Evolutionary conservation across 2,113 vertebrate genomes (phyloP), one percentile per base, ranked within the genome.

Genomic region (Myotis yumanensis): DNA sequence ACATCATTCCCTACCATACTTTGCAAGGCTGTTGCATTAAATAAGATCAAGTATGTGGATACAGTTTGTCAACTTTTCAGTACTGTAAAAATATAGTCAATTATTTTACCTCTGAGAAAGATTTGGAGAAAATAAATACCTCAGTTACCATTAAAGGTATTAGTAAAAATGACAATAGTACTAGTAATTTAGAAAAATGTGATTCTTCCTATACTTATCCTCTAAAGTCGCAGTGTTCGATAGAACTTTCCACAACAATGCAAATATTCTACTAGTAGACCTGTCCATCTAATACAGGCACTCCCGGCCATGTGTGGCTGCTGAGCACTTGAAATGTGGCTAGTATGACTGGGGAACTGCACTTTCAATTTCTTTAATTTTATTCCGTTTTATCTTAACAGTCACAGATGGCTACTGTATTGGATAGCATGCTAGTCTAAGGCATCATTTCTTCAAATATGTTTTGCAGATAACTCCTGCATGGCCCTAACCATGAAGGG

Each of bases 101-200:
- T 73, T 54, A 57, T 94, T 83, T 90, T 54, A 86, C 32, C 51
- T 95, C 66, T 72, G 80, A 95, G 84, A 87, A 93, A 84, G n/a
- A 80, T 10, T 43, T n/a, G 57, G 64, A 59, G 66, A 91, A 95
- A 86, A 83, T 69, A 86, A 82, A 75, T 15, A 75, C 18, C 4
- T 71, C 15, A 1, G 23, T 71, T 20, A 46, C 69, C 51, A 86
- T 23, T 37, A 40, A 85, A 93, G 76, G 7, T 48, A 80, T 30
- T 48, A 72, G 54, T 22, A 86, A 73, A 93, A 66, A 28, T n/a
- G 86, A 23, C 62, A 71, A 62, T 32, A 32, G 32, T 28, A 28
- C 15, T 43, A 20, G 32, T 20, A 89, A 59, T 64, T 40, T 25
- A 94, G 89, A 73, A 51, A 77, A 89, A 71, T 48, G 37, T 2